phyloP scores from a whole-genome alignment of 2,888 invertebrate genomes.

The Eubasilissa splendida region DNA sequence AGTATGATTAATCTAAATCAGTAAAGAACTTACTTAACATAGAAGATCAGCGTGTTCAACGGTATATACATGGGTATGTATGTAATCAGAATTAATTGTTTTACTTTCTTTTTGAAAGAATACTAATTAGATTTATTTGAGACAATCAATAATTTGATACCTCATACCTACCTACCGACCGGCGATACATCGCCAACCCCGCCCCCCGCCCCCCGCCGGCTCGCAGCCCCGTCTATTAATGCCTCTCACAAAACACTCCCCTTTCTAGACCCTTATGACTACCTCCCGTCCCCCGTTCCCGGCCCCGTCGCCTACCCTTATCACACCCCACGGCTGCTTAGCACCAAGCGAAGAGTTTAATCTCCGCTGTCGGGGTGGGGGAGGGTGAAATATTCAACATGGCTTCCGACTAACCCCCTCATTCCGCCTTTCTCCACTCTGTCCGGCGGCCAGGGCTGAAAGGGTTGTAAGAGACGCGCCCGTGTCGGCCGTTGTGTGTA shows the following conservation, averaged over 20 bases:
- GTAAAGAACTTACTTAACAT: too few relatives aligned
- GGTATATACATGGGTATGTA: too few relatives aligned
- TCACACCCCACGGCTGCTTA: conserved; percentile 43
- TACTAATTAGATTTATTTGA: background rate
- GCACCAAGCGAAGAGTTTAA: conserved; percentile 56
- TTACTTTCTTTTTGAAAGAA: too few relatives aligned
- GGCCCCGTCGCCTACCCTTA: background rate
- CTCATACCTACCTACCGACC: background rate
- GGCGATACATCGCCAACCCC: conserved; percentile 18
- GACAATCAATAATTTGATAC: conserved; percentile 20
- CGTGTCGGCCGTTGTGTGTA: conserved; percentile 1
- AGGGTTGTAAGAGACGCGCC: conserved; percentile 18
- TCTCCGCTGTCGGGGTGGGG: conserved; percentile 47
- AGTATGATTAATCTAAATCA: too few relatives aligned
- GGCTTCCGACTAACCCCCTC: conserved; percentile 54
- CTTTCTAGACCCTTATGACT: conserved; percentile 43
- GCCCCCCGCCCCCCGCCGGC: conserved; percentile 20
- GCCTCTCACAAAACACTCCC: conserved; percentile 42
- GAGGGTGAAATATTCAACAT: conserved; percentile 56
- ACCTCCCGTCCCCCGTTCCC: conserved; percentile 17
- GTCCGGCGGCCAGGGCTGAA: conserved; percentile 12
- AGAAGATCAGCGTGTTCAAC: too few relatives aligned
- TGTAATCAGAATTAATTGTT: too few relatives aligned
- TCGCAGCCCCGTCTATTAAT: conserved; percentile 31
- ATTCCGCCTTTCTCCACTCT: conserved; percentile 36